Percentiles rank a stretch among this genome's conserved stretches.
These are phyloP conservation scores for Bursaphelenchus mucronatus DNA, from an alignment of 1,140 invertebrate species.

Conservation along the genomic window DNA sequence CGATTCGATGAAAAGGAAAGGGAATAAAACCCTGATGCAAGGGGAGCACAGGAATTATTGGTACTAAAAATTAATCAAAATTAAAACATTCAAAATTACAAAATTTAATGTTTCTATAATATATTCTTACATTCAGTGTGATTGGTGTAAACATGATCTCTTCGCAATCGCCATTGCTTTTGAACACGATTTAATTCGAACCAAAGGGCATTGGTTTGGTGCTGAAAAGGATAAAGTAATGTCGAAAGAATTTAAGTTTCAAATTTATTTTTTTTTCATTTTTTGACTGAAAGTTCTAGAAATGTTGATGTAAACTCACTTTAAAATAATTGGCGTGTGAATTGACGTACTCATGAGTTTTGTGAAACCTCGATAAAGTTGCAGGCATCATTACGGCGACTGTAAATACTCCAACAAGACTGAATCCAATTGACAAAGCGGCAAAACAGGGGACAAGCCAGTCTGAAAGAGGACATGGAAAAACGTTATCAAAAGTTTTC, in stretches of 20 bases:
- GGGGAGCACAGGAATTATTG: too few relatives aligned
- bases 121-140: too few relatives aligned
- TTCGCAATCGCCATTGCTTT: neutral
- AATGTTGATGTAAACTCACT: neutral
- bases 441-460: constrained; percentile 3
- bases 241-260: too few relatives aligned
- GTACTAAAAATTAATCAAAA: too few relatives aligned
- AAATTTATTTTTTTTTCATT: too few relatives aligned
- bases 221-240: neutral
- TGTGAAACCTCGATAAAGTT: constrained; percentile 7
- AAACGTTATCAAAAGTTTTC: too few relatives aligned
- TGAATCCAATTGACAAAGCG: constrained; percentile 11
- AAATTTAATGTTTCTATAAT: too few relatives aligned
- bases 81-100: too few relatives aligned
- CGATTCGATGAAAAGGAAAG: too few relatives aligned
- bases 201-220: constrained; percentile 11
- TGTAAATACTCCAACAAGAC: constrained; percentile 16
- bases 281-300: neutral
- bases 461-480: neutral
- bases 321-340: constrained; percentile 8
- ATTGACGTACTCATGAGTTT: constrained; percentile 7
- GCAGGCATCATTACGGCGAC: constrained; percentile 6
- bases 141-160: too few relatives aligned
- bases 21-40: too few relatives aligned
- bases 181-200: neutral